Percentiles rank a stretch among this genome's conserved stretches.
These are phyloP conservation scores for Xerus rutilus DNA, from an alignment of 2,797 vertebrate genomes.

Conservation along the genomic window DNA sequence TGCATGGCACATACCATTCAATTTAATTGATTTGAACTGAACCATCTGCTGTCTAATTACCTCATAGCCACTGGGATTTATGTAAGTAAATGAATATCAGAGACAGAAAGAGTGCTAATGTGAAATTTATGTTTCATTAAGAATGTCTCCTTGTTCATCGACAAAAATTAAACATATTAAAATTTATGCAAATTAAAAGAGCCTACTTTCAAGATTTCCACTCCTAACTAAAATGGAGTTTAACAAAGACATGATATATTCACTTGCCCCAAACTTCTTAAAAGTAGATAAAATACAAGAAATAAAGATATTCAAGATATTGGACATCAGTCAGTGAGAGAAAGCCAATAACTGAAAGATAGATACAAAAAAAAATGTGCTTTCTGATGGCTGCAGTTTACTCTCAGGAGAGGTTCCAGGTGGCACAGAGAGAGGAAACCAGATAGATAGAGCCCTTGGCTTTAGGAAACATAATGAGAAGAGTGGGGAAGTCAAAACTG, in stretches of 20 bases:
- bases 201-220: constrained; percentile 1
- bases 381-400: neutral
- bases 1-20: constrained; percentile 82
- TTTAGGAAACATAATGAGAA: neutral
- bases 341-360: neutral
- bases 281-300: neutral
- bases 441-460: neutral
- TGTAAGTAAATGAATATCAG: constrained; percentile 84
- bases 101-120: constrained; percentile 84
- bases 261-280: neutral
- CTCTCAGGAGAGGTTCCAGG: neutral
- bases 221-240: neutral
- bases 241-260: neutral
- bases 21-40: constrained; percentile 87
- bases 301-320: neutral
- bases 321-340: neutral
- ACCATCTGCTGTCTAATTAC: constrained; percentile 88
- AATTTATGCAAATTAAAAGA: constrained; percentile 19
- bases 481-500: neutral
- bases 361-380: neutral
- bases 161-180: constrained; percentile 67
- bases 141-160: constrained; percentile 67
- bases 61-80: constrained; percentile 87
- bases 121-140: constrained; percentile 80
- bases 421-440: neutral